phyloP scores from a whole-genome alignment of 23 tunicate species.

The Clavelina lepadiformis region DNA sequence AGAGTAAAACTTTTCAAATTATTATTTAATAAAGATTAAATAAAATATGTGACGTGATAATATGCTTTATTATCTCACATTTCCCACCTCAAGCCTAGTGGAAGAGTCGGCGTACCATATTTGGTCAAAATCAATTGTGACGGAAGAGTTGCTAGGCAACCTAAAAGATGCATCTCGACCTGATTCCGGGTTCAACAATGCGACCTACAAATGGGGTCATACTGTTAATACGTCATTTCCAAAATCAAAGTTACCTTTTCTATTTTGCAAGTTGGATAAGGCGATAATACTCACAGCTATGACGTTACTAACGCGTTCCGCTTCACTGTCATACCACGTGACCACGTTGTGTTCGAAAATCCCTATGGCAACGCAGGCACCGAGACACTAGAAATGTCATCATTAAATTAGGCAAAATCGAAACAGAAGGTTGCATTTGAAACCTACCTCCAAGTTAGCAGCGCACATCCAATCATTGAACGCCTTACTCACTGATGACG shows the following conservation, averaged over 20 bases:
- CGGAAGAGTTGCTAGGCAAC: no score
- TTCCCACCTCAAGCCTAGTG: no score
- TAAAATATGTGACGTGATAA: no score
- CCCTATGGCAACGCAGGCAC: constrained; percentile 10
- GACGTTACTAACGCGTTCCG: constrained; percentile 3
- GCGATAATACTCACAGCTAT: neutral
- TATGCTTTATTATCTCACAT: no score
- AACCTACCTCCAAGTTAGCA: neutral
- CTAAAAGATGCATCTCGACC: no score
- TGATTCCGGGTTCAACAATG: no score
- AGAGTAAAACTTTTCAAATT: no score
- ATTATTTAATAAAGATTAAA: neutral
- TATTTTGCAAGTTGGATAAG: neutral
- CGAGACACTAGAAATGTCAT: constrained; percentile 8
- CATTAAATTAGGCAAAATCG: neutral
- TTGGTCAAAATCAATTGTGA: no score
- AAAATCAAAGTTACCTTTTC: no score
- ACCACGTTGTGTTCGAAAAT: constrained; percentile 6
- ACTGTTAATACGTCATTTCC: no score
- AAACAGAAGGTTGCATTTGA: no score
- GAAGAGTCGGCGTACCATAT: neutral
- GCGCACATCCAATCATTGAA: neutral
- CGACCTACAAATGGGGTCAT: no score
- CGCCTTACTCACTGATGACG: neutral
- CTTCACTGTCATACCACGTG: constrained; percentile 17